Base-by-base conservation (phyloP, 2,888 invertebrate genomes). In the Tipula helvola region DNA sequence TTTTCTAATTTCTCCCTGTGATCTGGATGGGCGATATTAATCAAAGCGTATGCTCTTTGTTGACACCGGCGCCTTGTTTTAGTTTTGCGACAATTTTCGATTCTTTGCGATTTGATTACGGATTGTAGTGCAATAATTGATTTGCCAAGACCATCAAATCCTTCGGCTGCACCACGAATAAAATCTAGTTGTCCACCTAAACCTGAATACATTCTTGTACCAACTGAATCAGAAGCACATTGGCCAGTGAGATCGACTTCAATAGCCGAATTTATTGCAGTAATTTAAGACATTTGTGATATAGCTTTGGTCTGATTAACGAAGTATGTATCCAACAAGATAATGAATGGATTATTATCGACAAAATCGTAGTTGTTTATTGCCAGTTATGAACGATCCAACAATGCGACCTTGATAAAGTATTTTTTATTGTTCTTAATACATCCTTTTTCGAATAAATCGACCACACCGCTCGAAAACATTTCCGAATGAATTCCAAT, bases 401-500 rank as follows among this genome's bases (percentile, higher is more conserved):
- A 98, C 97, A 88, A 98, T 97, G 88, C 97, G 95, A 0, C 99
- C 99, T 86, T 94, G 94, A 90, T 97, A 96, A 88, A 95, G 93
- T 2, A 90, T 93, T 91, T 99, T 91, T 93, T 93, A 89, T 95
- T 95, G 91, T 99, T 99, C 7, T 98, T 99, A 87, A 99, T 94
- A 89, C 96, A 96, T 0, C 98, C 98, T 12, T 94, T 93, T 86
- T 94, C 94, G 12, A 97, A 96, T 86, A 99, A 93, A 89, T 97
- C 97, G 28, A 98, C 95, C 84, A 99, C 96, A 10, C 98, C 98
- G 87, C 96, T 96, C 89, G 97, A 96, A 92, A 99, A 98, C 98
- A 99, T 98, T 92, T 99, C 99, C 0, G 98, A 98, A 92, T 99
- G 98, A 87, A 99, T 95, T 41, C 99, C 98, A 52, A 99, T n/a